A percentile compares a stretch with the other conserved stretches of the same genome.
These are phyloP conservation scores for Parnassius orleans DNA, from an alignment of 2,888 invertebrate species.

Conservation along the genomic window DNA sequence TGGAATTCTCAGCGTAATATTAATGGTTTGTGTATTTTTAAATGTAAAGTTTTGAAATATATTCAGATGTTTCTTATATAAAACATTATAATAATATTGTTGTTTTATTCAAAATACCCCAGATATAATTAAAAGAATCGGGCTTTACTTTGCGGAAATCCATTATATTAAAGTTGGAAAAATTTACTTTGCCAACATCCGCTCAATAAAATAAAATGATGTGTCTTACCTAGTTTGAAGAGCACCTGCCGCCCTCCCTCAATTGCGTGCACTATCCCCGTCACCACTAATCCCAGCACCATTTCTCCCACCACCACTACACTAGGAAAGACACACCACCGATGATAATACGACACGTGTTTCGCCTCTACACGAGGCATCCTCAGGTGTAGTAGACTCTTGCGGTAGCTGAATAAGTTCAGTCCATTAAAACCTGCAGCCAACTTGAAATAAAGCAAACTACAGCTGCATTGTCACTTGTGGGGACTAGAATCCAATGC, in stretches of 20 bases:
- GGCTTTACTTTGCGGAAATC: no score
- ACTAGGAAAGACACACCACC: not conserved
- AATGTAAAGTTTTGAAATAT: constrained; percentile 74
- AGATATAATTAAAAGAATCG: no score
- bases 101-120: constrained; percentile 46
- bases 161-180: no score
- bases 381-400: no score
- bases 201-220: not conserved
- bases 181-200: no score
- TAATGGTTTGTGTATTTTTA: constrained; percentile 54
- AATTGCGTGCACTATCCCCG: not conserved
- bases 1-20: constrained; percentile 26
- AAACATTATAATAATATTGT: constrained; percentile 34
- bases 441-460: not conserved
- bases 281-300: not conserved
- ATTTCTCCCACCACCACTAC: not conserved
- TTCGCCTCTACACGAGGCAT: no score
- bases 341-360: no score
- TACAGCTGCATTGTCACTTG: no score
- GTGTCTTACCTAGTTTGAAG: no score
- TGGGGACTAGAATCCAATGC: no score
- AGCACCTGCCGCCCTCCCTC: no score
- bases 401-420: no score
- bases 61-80: constrained; percentile 76
- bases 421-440: not conserved